Evolutionary conservation across 2,797 vertebrate species (phyloP), one percentile per base, ranked within the genome.

Genomic region (Catamblyrhynchus diadema): DNA sequence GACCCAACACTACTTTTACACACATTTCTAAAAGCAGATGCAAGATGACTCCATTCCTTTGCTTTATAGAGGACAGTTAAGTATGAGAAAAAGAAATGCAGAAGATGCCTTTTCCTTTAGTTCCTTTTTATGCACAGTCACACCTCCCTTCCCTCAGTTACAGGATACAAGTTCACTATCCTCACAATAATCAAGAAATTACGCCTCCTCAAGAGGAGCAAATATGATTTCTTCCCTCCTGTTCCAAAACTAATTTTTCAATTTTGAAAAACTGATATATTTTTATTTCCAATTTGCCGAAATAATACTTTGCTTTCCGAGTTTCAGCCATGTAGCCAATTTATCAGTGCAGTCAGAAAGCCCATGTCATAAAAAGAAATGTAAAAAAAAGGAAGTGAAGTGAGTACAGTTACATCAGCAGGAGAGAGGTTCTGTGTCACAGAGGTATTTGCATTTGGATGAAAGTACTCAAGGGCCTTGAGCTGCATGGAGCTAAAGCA

Each of bases 331-430:
- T 22, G n/a, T 35, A 61, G 61, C 22, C 4, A 7, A 82, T 75
- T 79, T 65, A 61, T 45, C 57, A 74, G 35, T n/a, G 54, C 11
- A 81, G 48, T 47, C 57, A 77, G 37, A 77, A 93, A 80, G 9
- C 19, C 59, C 1, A 5, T 32, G n/a, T 33, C 0, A 0, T 59
- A 59, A 42, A 44, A 75, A 79, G 30, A 64, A 81, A 81, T 9
- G 32, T 28, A 6, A 57, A 84, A 71, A 66, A 39, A 50, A 44
- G 8, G 27, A 19, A 62, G n/a, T 30, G 14, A 66, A 62, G 7
- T 41, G 32, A 61, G 8, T 54, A 56, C 16, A 74, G 37, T 56
- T 25, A 41, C 16, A 48, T 6, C 2, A 3, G n/a, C 60, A 82
- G 41, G 35, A 69, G 25, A 47, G 8, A 78, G 17, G 37, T 32